A percentile compares a stretch with the other conserved stretches of the same genome.
Conservation (phyloP, 30 jellyfish, hydroid and myxozoan species). For the Hydractinia echinata region DNA sequence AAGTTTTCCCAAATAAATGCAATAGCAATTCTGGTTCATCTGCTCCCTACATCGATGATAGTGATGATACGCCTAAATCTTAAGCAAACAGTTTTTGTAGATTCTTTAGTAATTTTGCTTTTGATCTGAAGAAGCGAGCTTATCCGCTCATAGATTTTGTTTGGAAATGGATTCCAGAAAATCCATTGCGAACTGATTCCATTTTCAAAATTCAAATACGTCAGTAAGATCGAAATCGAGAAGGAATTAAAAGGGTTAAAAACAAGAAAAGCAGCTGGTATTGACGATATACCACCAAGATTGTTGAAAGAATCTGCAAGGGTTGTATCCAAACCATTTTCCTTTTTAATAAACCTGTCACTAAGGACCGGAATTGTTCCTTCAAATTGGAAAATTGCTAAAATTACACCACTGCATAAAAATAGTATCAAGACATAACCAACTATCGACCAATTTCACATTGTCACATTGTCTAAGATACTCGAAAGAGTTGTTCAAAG, state of each 20-base stretch:
- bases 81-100: slow-evolving; percentile 41
- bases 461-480: slow-evolving; percentile 33
- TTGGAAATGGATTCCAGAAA: slow-evolving; percentile 34
- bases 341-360: no score
- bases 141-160: slow-evolving; percentile 23
- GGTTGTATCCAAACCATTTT: no score
- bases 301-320: no score
- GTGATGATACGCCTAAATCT: slow-evolving; percentile 30
- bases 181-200: neutral
- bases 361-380: slow-evolving; percentile 42
- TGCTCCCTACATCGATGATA: slow-evolving; percentile 34
- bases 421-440: slow-evolving; percentile 52
- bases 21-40: slow-evolving; percentile 8
- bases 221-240: slow-evolving; percentile 13
- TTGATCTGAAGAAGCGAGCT: slow-evolving; percentile 24
- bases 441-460: slow-evolving; percentile 75
- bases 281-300: no score
- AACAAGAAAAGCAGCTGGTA: no score
- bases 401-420: slow-evolving; percentile 47
- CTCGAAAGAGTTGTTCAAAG: slow-evolving; percentile 47
- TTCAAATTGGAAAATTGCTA: slow-evolving; percentile 49
- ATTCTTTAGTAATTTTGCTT: slow-evolving; percentile 20
- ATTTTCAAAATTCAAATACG: slow-evolving; percentile 19
- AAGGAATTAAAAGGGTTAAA: slow-evolving; percentile 31
- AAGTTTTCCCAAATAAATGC: slow-evolving; percentile 36